These are phyloP conservation scores for Fragum whitleyi DNA, from an alignment of 2,888 invertebrate genomes.

Conservation along the genomic window DNA sequence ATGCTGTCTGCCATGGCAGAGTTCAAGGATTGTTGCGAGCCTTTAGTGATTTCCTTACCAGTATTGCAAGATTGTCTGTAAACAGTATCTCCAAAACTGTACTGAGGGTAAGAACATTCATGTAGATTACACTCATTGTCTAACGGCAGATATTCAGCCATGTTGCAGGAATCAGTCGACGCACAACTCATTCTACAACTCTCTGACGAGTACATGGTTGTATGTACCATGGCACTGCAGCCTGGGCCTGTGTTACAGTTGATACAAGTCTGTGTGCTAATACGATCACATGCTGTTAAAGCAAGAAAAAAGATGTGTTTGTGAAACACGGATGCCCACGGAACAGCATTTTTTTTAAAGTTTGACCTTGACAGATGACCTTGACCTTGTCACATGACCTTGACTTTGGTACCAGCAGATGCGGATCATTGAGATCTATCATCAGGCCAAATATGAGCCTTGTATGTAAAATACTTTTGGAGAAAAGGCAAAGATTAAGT, in stretches of 20 bases:
- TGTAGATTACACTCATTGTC: neutral
- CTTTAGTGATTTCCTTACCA: constrained; percentile 7
- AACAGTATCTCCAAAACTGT: constrained; percentile 12
- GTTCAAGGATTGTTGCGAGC: no score
- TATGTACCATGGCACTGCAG: neutral
- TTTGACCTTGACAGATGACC: no score
- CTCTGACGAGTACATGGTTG: neutral
- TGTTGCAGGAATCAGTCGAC: neutral
- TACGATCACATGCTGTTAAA: constrained; percentile 15
- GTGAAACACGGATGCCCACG: no score
- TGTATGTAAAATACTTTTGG: no score
- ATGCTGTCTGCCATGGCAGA: no score
- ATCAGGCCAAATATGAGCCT: no score
- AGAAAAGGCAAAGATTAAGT: no score
- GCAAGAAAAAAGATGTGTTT: no score
- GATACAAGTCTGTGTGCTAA: neutral
- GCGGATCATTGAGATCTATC: no score
- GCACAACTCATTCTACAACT: neutral
- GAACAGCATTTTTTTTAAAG: no score
- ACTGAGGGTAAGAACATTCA: neutral
- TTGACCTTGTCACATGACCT: no score
- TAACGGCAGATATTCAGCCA: neutral
- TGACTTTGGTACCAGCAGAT: no score
- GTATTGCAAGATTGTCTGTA: neutral
- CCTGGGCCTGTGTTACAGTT: neutral